phyloP scores from a whole-genome alignment of 2,797 vertebrate genomes.

The Yasuhikotakia modesta region DNA sequence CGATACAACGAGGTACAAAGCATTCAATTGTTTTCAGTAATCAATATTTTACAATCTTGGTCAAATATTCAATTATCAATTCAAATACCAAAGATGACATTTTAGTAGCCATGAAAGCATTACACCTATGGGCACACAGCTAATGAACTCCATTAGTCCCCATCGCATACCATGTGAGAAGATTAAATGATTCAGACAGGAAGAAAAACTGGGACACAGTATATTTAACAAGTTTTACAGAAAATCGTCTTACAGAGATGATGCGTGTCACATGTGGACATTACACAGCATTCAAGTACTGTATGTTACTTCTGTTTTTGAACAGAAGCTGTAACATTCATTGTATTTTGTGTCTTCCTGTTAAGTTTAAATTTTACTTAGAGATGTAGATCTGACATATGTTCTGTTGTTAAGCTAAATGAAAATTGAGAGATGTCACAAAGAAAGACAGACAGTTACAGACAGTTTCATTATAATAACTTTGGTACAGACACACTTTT shows the following conservation, averaged over 20 bases:
- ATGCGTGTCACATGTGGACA: not conserved
- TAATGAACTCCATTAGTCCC: slow-evolving; percentile 5
- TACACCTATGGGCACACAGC: not conserved
- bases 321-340: not conserved
- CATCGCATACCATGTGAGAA: slow-evolving; percentile 51
- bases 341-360: not conserved
- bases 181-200: slow-evolving; percentile 56
- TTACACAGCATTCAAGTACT: too few species aligned
- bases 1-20: not conserved
- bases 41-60: not conserved
- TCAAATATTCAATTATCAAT: too few species aligned
- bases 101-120: not conserved
- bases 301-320: not conserved
- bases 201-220: not conserved
- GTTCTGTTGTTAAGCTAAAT: not conserved
- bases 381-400: not conserved
- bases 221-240: slow-evolving; percentile 2
- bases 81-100: not conserved
- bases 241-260: not conserved
- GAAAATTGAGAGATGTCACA: not conserved
- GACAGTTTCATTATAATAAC: too few species aligned
- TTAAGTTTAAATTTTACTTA: not conserved
- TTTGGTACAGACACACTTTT: too few species aligned
- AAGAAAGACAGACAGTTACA: not conserved
- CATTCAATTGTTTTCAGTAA: not conserved